Evolutionary conservation across 2,888 invertebrate species (phyloP).

Genomic region (Eudasyphora cyanicolor): DNA sequence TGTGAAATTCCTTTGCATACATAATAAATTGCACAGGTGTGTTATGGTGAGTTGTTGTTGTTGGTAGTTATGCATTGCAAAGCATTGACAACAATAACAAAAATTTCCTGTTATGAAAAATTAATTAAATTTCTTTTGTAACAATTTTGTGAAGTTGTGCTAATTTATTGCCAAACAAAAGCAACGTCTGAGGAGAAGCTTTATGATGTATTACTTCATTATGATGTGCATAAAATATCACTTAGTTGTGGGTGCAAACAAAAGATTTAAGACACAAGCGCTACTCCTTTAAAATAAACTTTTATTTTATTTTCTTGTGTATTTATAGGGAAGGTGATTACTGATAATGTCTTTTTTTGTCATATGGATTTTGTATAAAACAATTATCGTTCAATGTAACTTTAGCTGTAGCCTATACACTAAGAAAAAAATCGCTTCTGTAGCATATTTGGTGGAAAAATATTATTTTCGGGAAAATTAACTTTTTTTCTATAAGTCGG

Average conservation of each 20-base stretch:
- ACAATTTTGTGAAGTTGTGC: slow-evolving; percentile 5
- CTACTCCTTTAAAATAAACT: not conserved
- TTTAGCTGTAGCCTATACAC: too few species aligned
- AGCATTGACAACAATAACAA: not conserved
- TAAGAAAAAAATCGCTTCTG: too few species aligned
- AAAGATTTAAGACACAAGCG: slow-evolving; percentile 22
- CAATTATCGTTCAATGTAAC: too few species aligned
- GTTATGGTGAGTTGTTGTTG: too few species aligned
- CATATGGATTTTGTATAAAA: too few species aligned
- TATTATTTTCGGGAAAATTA: too few species aligned
- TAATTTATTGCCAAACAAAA: not conserved
- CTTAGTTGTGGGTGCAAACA: slow-evolving; percentile 3
- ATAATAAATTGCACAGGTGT: slow-evolving; percentile 30
- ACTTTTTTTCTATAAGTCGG: too few species aligned
- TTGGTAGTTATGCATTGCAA: not conserved
- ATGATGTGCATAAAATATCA: not conserved
- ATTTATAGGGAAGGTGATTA: too few species aligned
- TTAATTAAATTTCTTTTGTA: slow-evolving; percentile 39
- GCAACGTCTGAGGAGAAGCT: not conserved
- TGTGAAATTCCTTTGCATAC: slow-evolving; percentile 39
- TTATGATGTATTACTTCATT: not conserved
- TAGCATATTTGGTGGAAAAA: too few species aligned
- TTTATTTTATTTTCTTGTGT: too few species aligned
- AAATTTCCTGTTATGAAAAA: slow-evolving; percentile 21
- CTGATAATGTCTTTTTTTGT: too few species aligned